Conservation (phyloP, 2,113 vertebrate genomes). For the Tragelaphus buxtoni region DNA sequence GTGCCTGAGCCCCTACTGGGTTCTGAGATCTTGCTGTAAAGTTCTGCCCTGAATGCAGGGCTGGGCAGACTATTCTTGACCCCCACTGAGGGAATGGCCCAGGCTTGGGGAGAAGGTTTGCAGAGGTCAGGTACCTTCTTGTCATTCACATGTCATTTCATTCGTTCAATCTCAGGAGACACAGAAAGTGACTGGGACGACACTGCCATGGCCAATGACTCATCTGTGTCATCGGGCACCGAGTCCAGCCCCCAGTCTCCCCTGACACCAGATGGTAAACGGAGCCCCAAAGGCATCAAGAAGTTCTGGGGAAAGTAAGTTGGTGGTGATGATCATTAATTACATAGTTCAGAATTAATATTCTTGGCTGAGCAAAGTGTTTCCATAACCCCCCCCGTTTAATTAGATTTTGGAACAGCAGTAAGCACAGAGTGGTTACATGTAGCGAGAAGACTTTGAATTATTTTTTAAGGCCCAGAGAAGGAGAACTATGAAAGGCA, state of each 20-base stretch:
- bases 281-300: conserved; percentile 94
- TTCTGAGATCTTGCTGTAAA: not conserved
- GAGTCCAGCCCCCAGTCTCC: conserved; percentile 87
- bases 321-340: not conserved
- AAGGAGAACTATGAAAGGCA: not conserved
- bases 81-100: not conserved
- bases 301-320: conserved; percentile 99
- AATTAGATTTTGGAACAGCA: not conserved
- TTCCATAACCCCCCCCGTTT: not conserved
- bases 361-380: not conserved
- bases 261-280: conserved; percentile 89
- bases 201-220: conserved; percentile 77
- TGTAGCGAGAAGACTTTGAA: not conserved
- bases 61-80: not conserved
- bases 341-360: not conserved
- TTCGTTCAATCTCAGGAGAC: conserved; percentile 82
- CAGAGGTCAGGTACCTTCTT: not conserved
- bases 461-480: not conserved
- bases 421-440: not conserved
- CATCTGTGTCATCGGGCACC: conserved; percentile 82
- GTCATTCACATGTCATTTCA: conserved; percentile 9
- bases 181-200: conserved; percentile 83
- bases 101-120: not conserved
- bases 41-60: not conserved
- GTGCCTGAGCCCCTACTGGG: not conserved